Conservation (phyloP, 2,888 invertebrate genomes). For the Leistus spinibarbis region DNA sequence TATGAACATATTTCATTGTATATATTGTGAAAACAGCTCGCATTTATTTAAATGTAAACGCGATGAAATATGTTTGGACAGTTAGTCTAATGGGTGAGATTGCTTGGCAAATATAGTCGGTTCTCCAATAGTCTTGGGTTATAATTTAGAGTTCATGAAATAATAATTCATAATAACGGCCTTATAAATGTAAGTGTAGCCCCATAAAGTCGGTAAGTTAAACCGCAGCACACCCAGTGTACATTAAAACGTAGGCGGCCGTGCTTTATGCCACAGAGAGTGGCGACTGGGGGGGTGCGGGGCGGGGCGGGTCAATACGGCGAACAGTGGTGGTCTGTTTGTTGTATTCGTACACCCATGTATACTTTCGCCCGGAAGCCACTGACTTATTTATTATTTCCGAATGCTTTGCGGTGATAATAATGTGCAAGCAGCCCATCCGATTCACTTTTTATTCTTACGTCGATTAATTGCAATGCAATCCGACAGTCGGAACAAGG, state of each 20-base stretch:
- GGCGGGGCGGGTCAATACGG: not conserved
- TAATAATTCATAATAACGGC: constrained; percentile 48
- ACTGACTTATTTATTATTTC: constrained; percentile 26
- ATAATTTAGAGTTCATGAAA: constrained; percentile 39
- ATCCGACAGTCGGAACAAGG: constrained; percentile 3
- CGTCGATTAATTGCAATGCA: constrained; percentile 11
- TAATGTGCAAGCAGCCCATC: not conserved
- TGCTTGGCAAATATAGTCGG: not conserved
- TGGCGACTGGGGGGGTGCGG: not conserved
- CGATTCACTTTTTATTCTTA: constrained; percentile 6
- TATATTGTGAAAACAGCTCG: not conserved
- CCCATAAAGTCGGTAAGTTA: constrained; percentile 45
- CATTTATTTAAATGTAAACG: not conserved
- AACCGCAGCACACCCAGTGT: constrained; percentile 41
- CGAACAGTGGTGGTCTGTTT: not conserved
- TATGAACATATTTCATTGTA: too few species aligned
- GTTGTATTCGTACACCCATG: not conserved
- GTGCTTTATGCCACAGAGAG: constrained; percentile 46
- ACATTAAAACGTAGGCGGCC: constrained; percentile 45
- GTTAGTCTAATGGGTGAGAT: not conserved
- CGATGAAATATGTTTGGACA: not conserved
- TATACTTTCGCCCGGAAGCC: constrained; percentile 14
- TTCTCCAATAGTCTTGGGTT: not conserved
- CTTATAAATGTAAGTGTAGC: constrained; percentile 44
- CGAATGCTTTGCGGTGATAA: constrained; percentile 24